Conservation (phyloP, 2,797 vertebrate species). For the Pangasius krempfi region DNA sequence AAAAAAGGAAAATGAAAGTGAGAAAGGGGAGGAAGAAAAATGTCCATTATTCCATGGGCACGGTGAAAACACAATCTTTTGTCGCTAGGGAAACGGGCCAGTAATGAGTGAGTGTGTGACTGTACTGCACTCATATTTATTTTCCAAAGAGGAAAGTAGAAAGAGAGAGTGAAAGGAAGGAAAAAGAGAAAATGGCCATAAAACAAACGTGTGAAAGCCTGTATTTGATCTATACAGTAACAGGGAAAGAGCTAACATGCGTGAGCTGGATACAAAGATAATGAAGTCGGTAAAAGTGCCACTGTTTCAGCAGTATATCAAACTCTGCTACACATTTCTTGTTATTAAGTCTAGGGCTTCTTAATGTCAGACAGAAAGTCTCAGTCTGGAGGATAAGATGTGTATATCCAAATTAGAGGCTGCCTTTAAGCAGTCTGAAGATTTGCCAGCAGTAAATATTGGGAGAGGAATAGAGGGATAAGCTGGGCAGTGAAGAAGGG, state of each 20-base stretch:
- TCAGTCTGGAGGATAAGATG: slow-evolving; percentile 24
- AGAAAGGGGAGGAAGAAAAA: slow-evolving; percentile 38
- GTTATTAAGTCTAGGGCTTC: neutral
- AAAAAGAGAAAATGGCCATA: slow-evolving; percentile 39
- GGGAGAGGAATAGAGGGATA: slow-evolving; percentile 43
- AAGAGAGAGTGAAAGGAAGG: slow-evolving; percentile 7
- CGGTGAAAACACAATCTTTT: slow-evolving; percentile 48
- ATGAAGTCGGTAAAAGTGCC: slow-evolving; percentile 26
- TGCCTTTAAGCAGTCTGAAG: slow-evolving; percentile 26
- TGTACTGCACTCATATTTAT: slow-evolving; percentile 35
- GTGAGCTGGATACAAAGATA: slow-evolving; percentile 35
- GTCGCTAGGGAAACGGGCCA: slow-evolving; percentile 57
- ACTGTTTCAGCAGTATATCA: slow-evolving; percentile 20
- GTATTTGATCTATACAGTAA: slow-evolving; percentile 43
- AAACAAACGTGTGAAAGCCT: slow-evolving; percentile 32
- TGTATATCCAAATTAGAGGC: slow-evolving; percentile 24
- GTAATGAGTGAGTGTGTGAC: slow-evolving; percentile 45
- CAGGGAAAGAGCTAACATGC: neutral
- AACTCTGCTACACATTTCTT: neutral
- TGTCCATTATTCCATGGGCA: slow-evolving; percentile 70
- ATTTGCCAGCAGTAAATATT: slow-evolving; percentile 41
- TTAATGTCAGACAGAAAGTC: neutral
- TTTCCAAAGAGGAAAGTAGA: slow-evolving; percentile 34
- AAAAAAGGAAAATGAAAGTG: slow-evolving; percentile 63
- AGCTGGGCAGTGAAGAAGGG: slow-evolving; percentile 29